A percentile compares a stretch with the other conserved stretches of the same genome.
phyloP scores from a whole-genome alignment of 2,797 vertebrate genomes.

The Valencia hispanica region DNA sequence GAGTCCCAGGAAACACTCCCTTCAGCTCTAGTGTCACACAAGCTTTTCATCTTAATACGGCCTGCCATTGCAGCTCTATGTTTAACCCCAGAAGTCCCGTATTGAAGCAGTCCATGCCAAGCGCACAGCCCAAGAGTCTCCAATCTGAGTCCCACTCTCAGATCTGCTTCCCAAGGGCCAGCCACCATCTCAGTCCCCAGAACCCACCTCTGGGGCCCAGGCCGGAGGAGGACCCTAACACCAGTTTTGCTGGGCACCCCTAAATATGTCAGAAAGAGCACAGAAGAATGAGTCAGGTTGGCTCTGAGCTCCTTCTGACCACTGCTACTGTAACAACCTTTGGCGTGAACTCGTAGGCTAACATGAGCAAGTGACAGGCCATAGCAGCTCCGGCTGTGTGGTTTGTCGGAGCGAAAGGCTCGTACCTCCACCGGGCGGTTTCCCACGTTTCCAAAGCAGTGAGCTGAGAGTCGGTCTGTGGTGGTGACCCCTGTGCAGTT shows the following conservation, averaged over 20 bases:
- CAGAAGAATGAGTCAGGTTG: conserved; percentile 47
- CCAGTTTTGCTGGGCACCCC: conserved; percentile 39
- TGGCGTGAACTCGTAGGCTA: conserved; percentile 33
- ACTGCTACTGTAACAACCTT: conserved; percentile 42
- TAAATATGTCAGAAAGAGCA: conserved; percentile 36
- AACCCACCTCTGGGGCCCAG: conserved; percentile 46
- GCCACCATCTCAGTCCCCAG: conserved; percentile 24
- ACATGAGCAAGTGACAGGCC: conserved; percentile 34
- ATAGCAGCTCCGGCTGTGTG: conserved; percentile 42
- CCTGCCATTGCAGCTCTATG: conserved; percentile 44
- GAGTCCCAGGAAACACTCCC: conserved; percentile 38
- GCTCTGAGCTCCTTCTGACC: conserved; percentile 52
- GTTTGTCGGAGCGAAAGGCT: conserved; percentile 56
- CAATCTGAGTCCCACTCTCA: conserved; percentile 51
- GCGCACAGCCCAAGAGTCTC: conserved; percentile 54
- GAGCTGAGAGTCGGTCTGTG: conserved; percentile 70
- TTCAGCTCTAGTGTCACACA: conserved; percentile 61
- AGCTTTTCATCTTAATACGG: conserved; percentile 45
- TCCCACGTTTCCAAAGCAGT: conserved; percentile 76
- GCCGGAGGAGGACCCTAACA: conserved; percentile 50
- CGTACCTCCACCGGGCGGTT: conserved; percentile 79
- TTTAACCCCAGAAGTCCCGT: conserved; percentile 2
- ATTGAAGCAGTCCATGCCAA: conserved; percentile 46
- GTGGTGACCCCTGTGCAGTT: conserved; percentile 80
- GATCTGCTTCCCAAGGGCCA: conserved; percentile 31